A percentile compares a stretch with the other conserved stretches of the same genome.
phyloP scores from a whole-genome alignment of 2,797 vertebrate genomes.

The Galago senegalensis region DNA sequence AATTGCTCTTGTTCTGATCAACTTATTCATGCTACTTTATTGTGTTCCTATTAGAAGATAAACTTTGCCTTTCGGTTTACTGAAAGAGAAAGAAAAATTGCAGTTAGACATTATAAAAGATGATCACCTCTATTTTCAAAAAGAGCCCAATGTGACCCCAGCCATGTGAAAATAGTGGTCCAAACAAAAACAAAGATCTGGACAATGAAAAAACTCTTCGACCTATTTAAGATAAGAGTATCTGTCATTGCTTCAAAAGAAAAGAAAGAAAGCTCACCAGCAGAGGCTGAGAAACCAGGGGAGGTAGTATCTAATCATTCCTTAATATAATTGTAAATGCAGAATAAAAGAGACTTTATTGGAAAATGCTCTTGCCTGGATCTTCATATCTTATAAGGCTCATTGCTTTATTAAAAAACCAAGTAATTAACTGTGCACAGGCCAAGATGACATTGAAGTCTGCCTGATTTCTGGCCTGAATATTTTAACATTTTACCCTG shows the following conservation, averaged over 20 bases:
- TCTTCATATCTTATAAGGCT: background rate
- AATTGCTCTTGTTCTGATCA: background rate
- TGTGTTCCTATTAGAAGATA: background rate
- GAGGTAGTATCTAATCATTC: background rate
- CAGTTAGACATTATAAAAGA: background rate
- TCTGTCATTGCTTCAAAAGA: background rate
- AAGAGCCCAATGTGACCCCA: background rate
- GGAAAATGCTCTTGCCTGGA: conserved; percentile 30
- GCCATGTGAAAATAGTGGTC: background rate
- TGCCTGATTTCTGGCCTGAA: background rate
- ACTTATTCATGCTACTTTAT: background rate
- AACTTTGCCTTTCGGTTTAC: background rate
- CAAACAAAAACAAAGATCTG: conserved; percentile 35
- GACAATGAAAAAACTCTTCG: background rate
- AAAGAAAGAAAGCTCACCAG: conserved; percentile 38
- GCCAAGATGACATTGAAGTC: conserved; percentile 37
- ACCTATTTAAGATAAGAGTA: background rate
- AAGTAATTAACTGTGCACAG: conserved; percentile 18
- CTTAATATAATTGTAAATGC: background rate
- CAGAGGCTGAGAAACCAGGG: background rate
- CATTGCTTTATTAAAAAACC: background rate
- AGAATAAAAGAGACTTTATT: conserved; percentile 28
- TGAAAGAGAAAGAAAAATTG: background rate
- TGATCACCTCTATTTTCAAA: background rate
- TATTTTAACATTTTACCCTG: background rate